Evolutionary conservation across 2,888 invertebrate genomes (phyloP).

Genomic region (Mechanitis mazaeus): DNA sequence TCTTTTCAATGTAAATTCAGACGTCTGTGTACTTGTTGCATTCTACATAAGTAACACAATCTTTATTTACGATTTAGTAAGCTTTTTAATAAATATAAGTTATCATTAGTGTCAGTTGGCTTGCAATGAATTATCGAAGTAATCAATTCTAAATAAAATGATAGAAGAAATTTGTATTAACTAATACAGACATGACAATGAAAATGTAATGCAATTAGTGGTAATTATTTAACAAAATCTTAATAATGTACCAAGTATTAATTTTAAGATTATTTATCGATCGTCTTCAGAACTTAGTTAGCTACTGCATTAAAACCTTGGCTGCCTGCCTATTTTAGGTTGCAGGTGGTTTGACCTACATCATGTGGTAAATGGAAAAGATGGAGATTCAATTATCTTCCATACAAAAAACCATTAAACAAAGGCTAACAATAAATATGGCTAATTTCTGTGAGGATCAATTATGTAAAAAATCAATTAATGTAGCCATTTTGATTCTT

Average conservation of each 20-base stretch:
- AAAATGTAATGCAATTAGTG: background rate
- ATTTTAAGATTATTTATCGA: slow-evolving; percentile 18
- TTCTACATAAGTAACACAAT: slow-evolving; percentile 29
- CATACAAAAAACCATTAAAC: background rate
- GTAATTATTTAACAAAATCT: background rate
- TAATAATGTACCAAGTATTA: slow-evolving; percentile 3
- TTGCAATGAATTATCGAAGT: too few relatives aligned
- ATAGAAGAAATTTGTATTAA: too few relatives aligned
- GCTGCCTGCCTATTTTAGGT: slow-evolving; percentile 27
- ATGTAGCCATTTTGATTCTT: too few relatives aligned
- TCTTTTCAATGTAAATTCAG: slow-evolving; percentile 68
- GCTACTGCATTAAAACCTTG: slow-evolving; percentile 26
- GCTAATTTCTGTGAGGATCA: too few relatives aligned
- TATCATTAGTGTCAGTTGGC: background rate
- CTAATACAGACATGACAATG: background rate
- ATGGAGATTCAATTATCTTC: slow-evolving; percentile 23
- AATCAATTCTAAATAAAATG: too few relatives aligned
- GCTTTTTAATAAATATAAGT: too few relatives aligned
- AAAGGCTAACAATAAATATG: background rate
- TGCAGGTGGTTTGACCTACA: slow-evolving; percentile 27
- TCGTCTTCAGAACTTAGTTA: slow-evolving; percentile 22
- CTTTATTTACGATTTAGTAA: slow-evolving; percentile 25
- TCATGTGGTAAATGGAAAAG: slow-evolving; percentile 22
- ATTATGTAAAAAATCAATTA: too few relatives aligned
- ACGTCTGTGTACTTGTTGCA: slow-evolving; percentile 55